Evolutionary conservation across 2,113 vertebrate genomes (phyloP).

Genomic region (Spea bombifrons): DNA sequence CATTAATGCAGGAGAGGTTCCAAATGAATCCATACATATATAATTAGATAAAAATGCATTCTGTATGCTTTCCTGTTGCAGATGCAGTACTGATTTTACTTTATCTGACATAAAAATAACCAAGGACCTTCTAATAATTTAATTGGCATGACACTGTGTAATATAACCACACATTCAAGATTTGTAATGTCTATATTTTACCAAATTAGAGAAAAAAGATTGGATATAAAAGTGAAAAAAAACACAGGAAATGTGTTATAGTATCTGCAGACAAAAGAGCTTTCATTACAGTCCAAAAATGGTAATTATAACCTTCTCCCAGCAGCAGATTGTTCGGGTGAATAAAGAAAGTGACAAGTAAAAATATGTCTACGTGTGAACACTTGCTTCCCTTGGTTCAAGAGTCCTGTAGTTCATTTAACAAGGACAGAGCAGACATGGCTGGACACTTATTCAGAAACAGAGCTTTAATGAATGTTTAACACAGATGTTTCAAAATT

Average conservation of each 20-base stretch:
- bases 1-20: too few species aligned
- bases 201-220: conserved; percentile 36
- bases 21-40: too few species aligned
- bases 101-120: too few species aligned
- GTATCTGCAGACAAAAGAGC: conserved; percentile 47
- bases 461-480: conserved; percentile 13
- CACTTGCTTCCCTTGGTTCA: conserved; percentile 47
- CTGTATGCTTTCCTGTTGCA: too few species aligned
- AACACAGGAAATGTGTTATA: conserved; percentile 47
- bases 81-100: too few species aligned
- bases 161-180: conserved; percentile 35
- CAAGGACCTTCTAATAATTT: conserved; percentile 14
- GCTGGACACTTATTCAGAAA: conserved; percentile 7
- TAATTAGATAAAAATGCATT: too few species aligned
- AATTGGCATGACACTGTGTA: conserved; percentile 30
- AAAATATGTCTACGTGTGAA: conserved; percentile 56
- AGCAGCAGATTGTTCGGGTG: conserved; percentile 42
- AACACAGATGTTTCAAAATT: neutral
- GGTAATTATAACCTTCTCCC: conserved; percentile 38
- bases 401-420: conserved; percentile 51
- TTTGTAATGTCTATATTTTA: conserved; percentile 38
- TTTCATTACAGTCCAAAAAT: conserved; percentile 23
- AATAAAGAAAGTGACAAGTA: conserved; percentile 60
- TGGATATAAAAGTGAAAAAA: conserved; percentile 25
- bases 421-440: conserved; percentile 49